Evolutionary conservation across 2,113 vertebrate species (phyloP).

Genomic region (Chaetodon trifascialis): DNA sequence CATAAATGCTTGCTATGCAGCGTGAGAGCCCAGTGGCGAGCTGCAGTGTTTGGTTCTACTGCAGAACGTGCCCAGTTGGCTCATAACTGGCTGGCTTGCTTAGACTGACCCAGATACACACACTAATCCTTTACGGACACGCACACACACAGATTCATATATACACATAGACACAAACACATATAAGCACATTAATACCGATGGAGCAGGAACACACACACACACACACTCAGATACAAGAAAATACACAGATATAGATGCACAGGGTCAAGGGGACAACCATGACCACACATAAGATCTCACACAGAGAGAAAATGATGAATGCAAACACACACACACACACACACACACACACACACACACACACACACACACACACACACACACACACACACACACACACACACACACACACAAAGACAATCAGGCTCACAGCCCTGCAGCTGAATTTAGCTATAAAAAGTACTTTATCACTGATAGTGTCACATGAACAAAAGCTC

Average conservation of each 20-base stretch:
- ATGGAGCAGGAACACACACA: background rate
- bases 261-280: constrained; percentile 19
- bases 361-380: background rate
- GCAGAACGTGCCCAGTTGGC: constrained; percentile 70
- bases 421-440: background rate
- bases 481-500: background rate
- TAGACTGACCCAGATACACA: constrained; percentile 75
- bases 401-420: background rate
- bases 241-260: constrained; percentile 2
- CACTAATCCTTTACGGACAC: constrained; percentile 64
- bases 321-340: background rate
- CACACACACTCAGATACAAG: background rate
- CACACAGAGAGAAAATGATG: background rate
- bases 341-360: background rate
- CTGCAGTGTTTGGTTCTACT: constrained; percentile 65
- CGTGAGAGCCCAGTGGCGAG: constrained; percentile 37
- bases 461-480: background rate
- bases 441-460: background rate
- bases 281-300: background rate
- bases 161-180: background rate
- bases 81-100: constrained; percentile 54
- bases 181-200: background rate
- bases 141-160: background rate
- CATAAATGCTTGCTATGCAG: constrained; percentile 51
- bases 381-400: background rate